phyloP scores from a whole-genome alignment of 2,113 vertebrate species.

The Nannospalax galili region DNA sequence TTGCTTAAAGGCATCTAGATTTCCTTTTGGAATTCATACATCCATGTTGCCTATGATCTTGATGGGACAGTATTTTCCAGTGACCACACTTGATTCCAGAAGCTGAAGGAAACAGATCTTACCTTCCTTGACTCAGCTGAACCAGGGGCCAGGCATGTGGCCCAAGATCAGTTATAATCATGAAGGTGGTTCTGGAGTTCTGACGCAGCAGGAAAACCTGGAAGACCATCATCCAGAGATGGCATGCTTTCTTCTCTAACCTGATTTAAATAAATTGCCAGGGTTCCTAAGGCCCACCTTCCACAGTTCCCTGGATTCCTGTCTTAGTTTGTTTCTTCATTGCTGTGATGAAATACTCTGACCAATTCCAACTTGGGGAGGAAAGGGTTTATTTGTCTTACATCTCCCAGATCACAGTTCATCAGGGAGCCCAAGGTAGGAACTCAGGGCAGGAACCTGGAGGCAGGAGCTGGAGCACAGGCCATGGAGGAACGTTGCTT shows the following conservation, averaged over 20 bases:
- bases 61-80: neutral
- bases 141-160: neutral
- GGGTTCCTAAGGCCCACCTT: neutral
- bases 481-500: too few relatives aligned
- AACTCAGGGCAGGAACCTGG: too few relatives aligned
- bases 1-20: neutral
- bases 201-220: neutral
- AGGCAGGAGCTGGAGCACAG: too few relatives aligned
- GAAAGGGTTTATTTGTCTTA: too few relatives aligned
- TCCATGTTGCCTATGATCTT: neutral
- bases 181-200: neutral
- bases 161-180: neutral
- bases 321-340: too few relatives aligned
- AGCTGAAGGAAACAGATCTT: neutral
- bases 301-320: neutral
- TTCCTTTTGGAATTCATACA: conserved; percentile 32
- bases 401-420: too few relatives aligned
- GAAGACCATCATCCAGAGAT: neutral
- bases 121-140: neutral
- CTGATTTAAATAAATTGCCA: neutral
- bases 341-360: too few relatives aligned
- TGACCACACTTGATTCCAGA: neutral
- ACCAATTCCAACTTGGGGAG: too few relatives aligned
- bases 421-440: too few relatives aligned
- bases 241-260: neutral